Evolutionary conservation across 2,888 invertebrate species (phyloP), one percentile per base, ranked within the genome.

Genomic region (Diarsia dahlii): DNA sequence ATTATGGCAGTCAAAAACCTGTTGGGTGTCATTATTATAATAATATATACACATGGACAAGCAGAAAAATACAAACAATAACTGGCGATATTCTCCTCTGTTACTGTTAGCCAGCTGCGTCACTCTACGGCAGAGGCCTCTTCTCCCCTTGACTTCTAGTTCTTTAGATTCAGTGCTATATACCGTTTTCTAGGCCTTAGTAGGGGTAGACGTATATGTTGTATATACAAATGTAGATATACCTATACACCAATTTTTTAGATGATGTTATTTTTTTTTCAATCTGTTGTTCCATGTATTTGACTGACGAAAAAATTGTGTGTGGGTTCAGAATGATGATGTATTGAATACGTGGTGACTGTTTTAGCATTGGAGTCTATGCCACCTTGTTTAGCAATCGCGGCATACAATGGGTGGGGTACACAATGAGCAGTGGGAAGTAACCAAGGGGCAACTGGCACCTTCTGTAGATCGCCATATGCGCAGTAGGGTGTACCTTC

Each of bases 91-190:
- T 56, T 56, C 23, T 56, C 23, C 13, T 23, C 56, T 13, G 23
- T 23, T 3, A 52, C 2, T 52, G 50, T 50, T 20, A 50, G 8
- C 20, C 54, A 12, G n/a, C 2, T 1, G 1, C n/a, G 0, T 54
- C 12, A 10, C 0, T 1, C 2, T 3, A n/a, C n/a, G 1, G 54
- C 3, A n/a, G n/a, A 54, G 0, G n/a, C n/a, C n/a, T 54, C 9
- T n/a, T 10, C 10, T n/a, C 54, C 1, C 54, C 12, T 1, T 54
- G 54, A n/a, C n/a, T 12, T n/a, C 10, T 20, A n/a, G 3, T n/a
- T 54, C n/a, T 4, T 12, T n/a, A 54, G 12, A 54, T 12, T 0
- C 10, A 54, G 0, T 0, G n/a, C n/a, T n/a, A n/a, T n/a, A n/a
- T n/a, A n/a, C n/a, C n/a, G n/a, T n/a, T n/a, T n/a, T n/a, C n/a